Base-by-base conservation (phyloP, 2,113 vertebrate genomes). In the Psettodes erumei region DNA sequence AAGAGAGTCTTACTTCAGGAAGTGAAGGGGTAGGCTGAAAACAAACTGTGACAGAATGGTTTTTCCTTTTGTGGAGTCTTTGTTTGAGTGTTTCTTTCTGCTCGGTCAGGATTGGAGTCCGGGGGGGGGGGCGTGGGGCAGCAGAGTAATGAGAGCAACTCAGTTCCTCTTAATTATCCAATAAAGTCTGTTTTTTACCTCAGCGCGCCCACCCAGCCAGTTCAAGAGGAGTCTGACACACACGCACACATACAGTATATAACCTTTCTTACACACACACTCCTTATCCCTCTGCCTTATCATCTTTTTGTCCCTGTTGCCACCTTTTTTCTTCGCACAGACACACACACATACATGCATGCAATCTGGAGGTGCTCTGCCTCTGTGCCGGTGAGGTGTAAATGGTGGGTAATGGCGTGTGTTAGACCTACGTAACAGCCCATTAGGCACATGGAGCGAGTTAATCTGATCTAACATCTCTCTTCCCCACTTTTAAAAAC, bases 351-450 rank as follows among this genome's bases (percentile, higher is more conserved):
- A 64, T 55, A 60, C 8, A 77, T 2, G 5, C 27, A 59, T 47
- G 23, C 47, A 50, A 40, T 58, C 38, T 59, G 53, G 80, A 87
- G 88, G 90, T 90, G 79, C 89, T 91, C 90, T 90, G 84, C 90
- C 91, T 25, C 92, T 92, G 90, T 91, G 90, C 88, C 90, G 91
- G 92, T 90, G 93, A 95, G 95, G 95, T 96, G 95, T 96, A 96
- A 97, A 97, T 95, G 95, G 91, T 89, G 93, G 94, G 94, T 96
- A 97, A 97, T 96, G 95, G 94, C 90, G 96, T 96, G 95, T 96
- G 95, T 94, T 95, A 95, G 95, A 95, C 92, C 94, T 90, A 53
- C 91, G 95, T 91, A 94, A 95, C 96, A 95, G 94, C 94, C 94
- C 95, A 97, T 98, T 98, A 96, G 94, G 93, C 95, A 94, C 63